Evolutionary conservation across 2,888 invertebrate species (phyloP).

Genomic region (Mycogona germanica): DNA sequence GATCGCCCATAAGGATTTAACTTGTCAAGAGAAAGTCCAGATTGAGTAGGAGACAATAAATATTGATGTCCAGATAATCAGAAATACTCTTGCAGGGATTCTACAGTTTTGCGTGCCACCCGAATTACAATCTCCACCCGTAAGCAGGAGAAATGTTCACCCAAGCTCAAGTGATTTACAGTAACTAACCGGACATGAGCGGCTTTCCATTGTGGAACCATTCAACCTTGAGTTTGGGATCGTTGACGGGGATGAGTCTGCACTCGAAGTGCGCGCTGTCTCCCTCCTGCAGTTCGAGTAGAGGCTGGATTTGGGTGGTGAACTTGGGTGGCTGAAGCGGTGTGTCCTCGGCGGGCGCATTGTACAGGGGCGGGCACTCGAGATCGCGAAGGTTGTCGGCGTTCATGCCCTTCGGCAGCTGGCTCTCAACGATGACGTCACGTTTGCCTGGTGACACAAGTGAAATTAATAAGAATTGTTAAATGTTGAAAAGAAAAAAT

Average conservation of each 20-base stretch:
- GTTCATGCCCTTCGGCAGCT: constrained; percentile 83
- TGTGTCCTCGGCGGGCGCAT: constrained; percentile 44
- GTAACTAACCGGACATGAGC: constrained; percentile 50
- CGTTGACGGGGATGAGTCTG: constrained; percentile 85
- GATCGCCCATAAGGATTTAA: too few species aligned
- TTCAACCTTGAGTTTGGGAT: constrained; percentile 79
- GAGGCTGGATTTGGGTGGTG: constrained; percentile 67
- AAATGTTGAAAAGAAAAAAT: not conserved
- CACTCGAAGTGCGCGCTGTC: constrained; percentile 92
- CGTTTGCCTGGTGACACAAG: constrained; percentile 40
- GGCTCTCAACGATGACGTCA: constrained; percentile 73
- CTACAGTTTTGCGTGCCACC: too few species aligned
- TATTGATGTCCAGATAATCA: too few species aligned
- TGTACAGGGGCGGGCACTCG: constrained; percentile 65
- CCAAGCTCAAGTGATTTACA: constrained; percentile 25
- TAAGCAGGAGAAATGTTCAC: too few species aligned
- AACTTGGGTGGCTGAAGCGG: constrained; percentile 70
- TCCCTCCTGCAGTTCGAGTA: constrained; percentile 68
- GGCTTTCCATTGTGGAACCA: constrained; percentile 81
- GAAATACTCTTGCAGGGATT: too few species aligned
- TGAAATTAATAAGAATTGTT: constrained; percentile 9
- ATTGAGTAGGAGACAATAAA: too few species aligned
- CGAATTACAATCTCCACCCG: too few species aligned
- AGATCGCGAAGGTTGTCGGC: constrained; percentile 82
- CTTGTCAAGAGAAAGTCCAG: too few species aligned